Conservation (phyloP, 2,113 vertebrate genomes). For the Urocitellus parryii region DNA sequence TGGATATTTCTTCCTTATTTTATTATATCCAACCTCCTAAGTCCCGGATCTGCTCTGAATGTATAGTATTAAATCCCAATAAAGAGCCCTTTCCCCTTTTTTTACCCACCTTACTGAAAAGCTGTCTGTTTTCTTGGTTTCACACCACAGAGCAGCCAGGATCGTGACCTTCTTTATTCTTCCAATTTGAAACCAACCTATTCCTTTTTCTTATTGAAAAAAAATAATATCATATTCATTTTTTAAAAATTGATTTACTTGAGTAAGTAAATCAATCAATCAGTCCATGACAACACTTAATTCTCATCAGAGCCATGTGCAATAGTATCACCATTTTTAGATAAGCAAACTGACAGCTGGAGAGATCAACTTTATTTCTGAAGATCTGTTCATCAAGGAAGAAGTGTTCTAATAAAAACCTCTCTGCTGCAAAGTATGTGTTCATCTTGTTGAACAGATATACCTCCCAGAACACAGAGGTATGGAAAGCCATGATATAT, state of each 20-base stretch:
- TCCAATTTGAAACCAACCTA: too few species aligned
- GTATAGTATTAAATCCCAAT: too few species aligned
- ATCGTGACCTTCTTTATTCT: too few species aligned
- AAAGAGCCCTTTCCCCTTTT: too few species aligned
- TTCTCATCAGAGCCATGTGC: not conserved
- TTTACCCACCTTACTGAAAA: too few species aligned
- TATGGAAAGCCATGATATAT: not conserved
- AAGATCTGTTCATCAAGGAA: not conserved
- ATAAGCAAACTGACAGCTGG: not conserved
- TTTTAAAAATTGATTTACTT: not conserved
- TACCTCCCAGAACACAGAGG: not conserved
- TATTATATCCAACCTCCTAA: too few species aligned
- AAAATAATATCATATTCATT: not conserved
- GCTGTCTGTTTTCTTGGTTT: too few species aligned
- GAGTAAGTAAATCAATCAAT: not conserved
- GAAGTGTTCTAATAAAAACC: not conserved
- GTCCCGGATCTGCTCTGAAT: too few species aligned
- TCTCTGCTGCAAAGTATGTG: not conserved
- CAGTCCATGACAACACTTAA: not conserved
- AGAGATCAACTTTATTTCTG: not conserved
- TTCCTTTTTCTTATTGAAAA: too few species aligned
- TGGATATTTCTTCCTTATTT: too few species aligned
- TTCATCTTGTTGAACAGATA: not conserved
- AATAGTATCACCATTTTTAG: not conserved
- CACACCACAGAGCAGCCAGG: too few species aligned